Conservation (phyloP, 2,797 vertebrate genomes). For the Muraenolepis orangiensis region DNA sequence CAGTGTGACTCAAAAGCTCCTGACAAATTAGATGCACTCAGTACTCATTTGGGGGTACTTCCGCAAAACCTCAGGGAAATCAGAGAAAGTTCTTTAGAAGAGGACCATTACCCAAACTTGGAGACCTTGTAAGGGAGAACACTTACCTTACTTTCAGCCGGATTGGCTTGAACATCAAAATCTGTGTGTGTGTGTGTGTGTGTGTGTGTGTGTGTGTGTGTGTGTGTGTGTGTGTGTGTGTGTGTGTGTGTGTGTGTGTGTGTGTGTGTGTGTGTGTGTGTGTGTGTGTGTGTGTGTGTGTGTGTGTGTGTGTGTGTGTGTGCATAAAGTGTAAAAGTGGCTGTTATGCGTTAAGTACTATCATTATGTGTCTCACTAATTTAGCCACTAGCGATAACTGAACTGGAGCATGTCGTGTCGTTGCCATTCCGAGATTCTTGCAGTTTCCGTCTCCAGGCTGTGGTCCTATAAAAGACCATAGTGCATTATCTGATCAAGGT, state of each 20-base stretch:
- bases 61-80: slow-evolving; percentile 11
- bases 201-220: slow-evolving; percentile 2
- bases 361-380: slow-evolving; percentile 1
- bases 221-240: slow-evolving; percentile 14
- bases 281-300: slow-evolving; percentile 11
- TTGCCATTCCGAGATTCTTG: not conserved
- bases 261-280: slow-evolving; percentile 16
- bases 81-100: slow-evolving; percentile 13
- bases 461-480: not conserved
- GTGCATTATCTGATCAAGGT: not conserved
- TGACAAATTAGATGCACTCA: slow-evolving; percentile 9
- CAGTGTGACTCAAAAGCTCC: slow-evolving; percentile 11
- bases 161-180: not conserved
- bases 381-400: not conserved
- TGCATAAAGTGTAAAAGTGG: slow-evolving; percentile 2
- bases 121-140: not conserved
- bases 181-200: slow-evolving; percentile 8
- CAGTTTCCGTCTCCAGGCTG: not conserved
- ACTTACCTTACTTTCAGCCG: not conserved
- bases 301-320: slow-evolving; percentile 2
- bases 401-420: not conserved
- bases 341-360: not conserved
- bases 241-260: slow-evolving; percentile 11
- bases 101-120: slow-evolving; percentile 19
- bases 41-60: slow-evolving; percentile 5